These are phyloP conservation scores for Psophia crepitans DNA, from an alignment of 2,113 vertebrate species.

Conservation along the genomic window DNA sequence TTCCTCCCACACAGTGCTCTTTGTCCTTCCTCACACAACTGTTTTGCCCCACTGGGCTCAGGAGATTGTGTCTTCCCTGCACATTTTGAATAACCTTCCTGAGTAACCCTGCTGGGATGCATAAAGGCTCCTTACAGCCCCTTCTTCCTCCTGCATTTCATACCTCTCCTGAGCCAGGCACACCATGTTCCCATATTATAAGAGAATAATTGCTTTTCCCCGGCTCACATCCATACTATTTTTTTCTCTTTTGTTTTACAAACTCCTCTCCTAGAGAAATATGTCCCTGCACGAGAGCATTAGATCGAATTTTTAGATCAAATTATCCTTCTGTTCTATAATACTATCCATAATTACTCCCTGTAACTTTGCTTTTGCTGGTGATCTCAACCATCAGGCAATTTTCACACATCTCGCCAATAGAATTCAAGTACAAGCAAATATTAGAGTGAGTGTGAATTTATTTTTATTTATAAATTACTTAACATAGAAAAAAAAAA, in stretches of 20 bases:
- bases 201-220: slow-evolving; percentile 70
- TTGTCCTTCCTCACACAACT: background rate
- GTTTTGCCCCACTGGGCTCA: background rate
- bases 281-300: slow-evolving; percentile 38
- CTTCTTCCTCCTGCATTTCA: slow-evolving; percentile 32
- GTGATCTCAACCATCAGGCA: slow-evolving; percentile 69
- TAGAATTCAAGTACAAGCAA: slow-evolving; percentile 62
- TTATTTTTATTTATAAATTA: slow-evolving; percentile 66
- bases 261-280: slow-evolving; percentile 53
- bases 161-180: slow-evolving; percentile 37
- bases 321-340: slow-evolving; percentile 69
- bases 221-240: slow-evolving; percentile 31
- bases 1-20: background rate
- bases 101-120: background rate
- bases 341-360: slow-evolving; percentile 61
- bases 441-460: slow-evolving; percentile 60
- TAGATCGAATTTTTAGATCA: slow-evolving; percentile 70
- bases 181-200: slow-evolving; percentile 41
- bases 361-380: slow-evolving; percentile 64
- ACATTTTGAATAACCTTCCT: slow-evolving; percentile 11
- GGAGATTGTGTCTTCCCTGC: background rate
- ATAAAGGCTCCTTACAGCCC: background rate
- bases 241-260: slow-evolving; percentile 62
- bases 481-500: slow-evolving; percentile 34
- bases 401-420: slow-evolving; percentile 66